These are phyloP conservation scores for Plemyria rubiginata DNA, from an alignment of 2,888 invertebrate species.

Conservation along the genomic window DNA sequence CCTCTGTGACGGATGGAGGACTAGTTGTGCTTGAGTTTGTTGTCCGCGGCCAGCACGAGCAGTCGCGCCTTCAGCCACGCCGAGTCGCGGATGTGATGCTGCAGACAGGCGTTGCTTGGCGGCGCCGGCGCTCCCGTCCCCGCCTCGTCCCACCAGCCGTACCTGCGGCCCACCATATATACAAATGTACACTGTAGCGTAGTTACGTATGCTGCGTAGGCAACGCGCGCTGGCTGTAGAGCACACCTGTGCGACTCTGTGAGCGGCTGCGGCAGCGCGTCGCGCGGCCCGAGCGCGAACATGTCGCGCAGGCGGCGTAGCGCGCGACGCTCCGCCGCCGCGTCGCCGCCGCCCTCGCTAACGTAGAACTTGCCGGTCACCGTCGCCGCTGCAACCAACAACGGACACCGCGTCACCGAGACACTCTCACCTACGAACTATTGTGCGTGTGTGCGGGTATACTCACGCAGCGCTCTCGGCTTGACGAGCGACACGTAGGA, in stretches of 20 bases:
- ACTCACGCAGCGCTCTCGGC: constrained; percentile 58
- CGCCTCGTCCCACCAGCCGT: constrained; percentile 68
- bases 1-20: not conserved
- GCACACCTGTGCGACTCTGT: constrained; percentile 49
- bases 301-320: constrained; percentile 51
- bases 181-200: not conserved
- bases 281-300: constrained; percentile 56
- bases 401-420: no score
- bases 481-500: constrained; percentile 54
- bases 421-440: no score
- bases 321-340: constrained; percentile 38
- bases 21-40: constrained; percentile 20
- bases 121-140: constrained; percentile 16
- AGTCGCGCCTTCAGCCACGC: constrained; percentile 73
- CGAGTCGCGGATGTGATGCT: constrained; percentile 78
- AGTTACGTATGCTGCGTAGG: no score
- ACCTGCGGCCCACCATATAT: constrained; percentile 56
- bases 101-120: constrained; percentile 53
- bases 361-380: constrained; percentile 65
- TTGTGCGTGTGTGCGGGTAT: no score
- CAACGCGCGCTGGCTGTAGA: no score
- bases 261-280: constrained; percentile 53
- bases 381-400: constrained; percentile 60
- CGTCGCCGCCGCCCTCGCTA: constrained; percentile 27
- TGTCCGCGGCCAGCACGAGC: constrained; percentile 63